Evolutionary conservation across 2,113 vertebrate genomes (phyloP).

Genomic region (Gallinago paraguaiae): DNA sequence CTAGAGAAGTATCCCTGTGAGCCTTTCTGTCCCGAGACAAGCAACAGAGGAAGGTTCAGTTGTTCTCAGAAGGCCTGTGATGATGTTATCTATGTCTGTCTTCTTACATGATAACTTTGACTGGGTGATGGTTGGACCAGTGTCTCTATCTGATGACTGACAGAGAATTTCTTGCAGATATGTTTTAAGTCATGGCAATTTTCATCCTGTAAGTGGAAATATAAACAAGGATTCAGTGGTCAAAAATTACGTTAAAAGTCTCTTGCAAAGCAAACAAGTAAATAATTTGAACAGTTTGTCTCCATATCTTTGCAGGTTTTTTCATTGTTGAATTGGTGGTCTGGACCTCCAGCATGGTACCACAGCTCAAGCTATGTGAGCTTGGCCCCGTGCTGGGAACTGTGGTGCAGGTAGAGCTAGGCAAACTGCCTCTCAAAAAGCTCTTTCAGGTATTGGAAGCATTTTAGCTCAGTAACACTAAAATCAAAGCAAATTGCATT

Average conservation of each 20-base stretch:
- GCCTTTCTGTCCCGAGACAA: not conserved
- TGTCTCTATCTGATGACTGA: not conserved
- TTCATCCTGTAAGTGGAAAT: not conserved
- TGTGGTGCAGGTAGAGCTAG: not conserved
- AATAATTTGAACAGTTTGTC: not conserved
- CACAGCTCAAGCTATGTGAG: not conserved
- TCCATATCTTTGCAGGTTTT: not conserved
- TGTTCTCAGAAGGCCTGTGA: not conserved
- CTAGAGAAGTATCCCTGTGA: not conserved
- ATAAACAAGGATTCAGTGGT: not conserved
- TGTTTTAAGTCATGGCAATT: not conserved
- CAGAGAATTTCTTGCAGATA: not conserved
- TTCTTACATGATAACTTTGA: not conserved
- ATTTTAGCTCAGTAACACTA: not conserved
- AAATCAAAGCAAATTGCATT: not conserved
- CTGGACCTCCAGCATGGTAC: not conserved
- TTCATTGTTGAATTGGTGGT: not conserved
- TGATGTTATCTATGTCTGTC: not conserved
- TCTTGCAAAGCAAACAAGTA: not conserved
- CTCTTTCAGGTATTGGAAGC: not conserved
- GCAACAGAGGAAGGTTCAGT: not conserved
- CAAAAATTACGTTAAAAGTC: not conserved
- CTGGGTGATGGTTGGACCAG: not conserved
- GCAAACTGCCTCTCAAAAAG: not conserved
- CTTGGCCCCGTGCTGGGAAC: not conserved